phyloP scores from a whole-genome alignment of 1,140 invertebrate species.

The Chironomus tepperi region DNA sequence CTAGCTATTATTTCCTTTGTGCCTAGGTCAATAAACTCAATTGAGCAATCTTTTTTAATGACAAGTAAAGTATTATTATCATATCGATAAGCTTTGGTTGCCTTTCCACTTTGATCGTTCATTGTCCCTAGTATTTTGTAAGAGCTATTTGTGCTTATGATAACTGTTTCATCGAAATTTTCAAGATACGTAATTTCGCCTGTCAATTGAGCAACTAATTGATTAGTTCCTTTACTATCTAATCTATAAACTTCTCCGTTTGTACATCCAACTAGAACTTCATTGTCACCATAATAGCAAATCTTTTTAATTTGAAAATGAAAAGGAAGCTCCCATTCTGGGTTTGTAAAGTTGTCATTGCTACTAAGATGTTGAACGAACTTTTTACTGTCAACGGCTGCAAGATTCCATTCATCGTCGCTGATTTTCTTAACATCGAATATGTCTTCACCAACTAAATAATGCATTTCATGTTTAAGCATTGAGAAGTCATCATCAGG shows the following conservation, averaged over 20 bases:
- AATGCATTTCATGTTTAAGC: conserved; percentile 24
- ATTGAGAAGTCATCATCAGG: conserved; percentile 26
- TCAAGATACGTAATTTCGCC: conserved; percentile 16
- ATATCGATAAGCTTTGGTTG: not conserved
- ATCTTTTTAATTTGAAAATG: not conserved
- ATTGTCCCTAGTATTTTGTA: not conserved
- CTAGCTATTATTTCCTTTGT: not conserved
- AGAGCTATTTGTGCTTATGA: not conserved
- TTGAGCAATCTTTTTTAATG: conserved; percentile 1
- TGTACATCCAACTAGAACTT: not conserved
- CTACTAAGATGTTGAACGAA: not conserved
- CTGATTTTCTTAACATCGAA: conserved; percentile 28
- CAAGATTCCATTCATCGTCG: conserved; percentile 27
- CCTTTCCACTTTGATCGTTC: not conserved
- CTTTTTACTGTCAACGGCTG: conserved; percentile 32
- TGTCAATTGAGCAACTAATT: not conserved
- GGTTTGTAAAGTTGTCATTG: not conserved
- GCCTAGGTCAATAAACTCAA: not conserved
- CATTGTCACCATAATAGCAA: not conserved
- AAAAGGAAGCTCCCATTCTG: not conserved
- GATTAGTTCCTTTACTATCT: not conserved
- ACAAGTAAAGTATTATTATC: not conserved
- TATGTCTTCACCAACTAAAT: conserved; percentile 27
- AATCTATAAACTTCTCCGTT: not conserved
- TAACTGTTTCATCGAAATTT: not conserved